Evolutionary conservation across 2,113 vertebrate genomes (phyloP).

Genomic region (Heterotilapia buettikoferi): DNA sequence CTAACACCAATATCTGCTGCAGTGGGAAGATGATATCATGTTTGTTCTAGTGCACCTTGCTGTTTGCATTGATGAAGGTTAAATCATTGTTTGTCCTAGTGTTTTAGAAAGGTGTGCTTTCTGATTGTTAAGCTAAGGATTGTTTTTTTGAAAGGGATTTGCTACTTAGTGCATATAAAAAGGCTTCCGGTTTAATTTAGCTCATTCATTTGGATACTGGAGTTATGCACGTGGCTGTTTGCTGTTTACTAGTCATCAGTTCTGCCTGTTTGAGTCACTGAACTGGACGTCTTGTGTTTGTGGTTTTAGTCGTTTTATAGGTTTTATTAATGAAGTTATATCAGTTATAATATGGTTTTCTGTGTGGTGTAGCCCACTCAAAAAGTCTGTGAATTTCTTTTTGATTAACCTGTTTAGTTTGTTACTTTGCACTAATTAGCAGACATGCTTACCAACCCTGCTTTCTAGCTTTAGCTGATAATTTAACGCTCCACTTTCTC

Average conservation of each 20-base stretch:
- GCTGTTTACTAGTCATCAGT: not conserved
- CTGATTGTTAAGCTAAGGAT: not conserved
- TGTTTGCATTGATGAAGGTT: not conserved
- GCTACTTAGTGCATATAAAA: not conserved
- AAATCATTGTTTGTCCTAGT: not conserved
- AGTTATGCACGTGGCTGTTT: fast-evolving
- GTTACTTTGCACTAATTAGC: not conserved
- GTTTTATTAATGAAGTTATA: not conserved
- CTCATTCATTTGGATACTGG: not conserved
- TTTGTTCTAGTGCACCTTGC: not conserved
- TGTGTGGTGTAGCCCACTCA: not conserved
- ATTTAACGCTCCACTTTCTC: not conserved
- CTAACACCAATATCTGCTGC: not conserved
- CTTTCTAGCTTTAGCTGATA: not conserved
- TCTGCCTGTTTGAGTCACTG: not conserved
- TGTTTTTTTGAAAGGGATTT: not conserved
- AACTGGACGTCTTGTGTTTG: not conserved
- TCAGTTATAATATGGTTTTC: not conserved
- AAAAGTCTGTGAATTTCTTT: not conserved
- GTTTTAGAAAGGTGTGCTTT: not conserved
- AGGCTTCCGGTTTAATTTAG: not conserved
- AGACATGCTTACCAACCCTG: not conserved
- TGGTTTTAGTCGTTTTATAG: not conserved
- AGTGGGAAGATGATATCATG: not conserved
- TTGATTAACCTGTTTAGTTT: not conserved